Evolutionary conservation across 2,888 invertebrate genomes (phyloP).

Genomic region (Hemicrepidius hirtus): DNA sequence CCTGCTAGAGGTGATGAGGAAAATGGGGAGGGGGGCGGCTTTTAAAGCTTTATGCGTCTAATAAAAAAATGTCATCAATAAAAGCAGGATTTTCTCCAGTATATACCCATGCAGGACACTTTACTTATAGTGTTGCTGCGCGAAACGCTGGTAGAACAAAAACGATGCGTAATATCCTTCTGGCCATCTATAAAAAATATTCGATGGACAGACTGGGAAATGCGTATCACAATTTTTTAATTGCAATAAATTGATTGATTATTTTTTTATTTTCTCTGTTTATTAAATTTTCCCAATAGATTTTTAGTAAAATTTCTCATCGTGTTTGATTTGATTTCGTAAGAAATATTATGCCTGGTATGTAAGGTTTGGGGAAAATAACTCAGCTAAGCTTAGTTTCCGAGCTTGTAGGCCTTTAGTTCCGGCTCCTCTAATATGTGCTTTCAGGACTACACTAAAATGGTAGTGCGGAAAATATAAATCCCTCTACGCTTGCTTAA

Average conservation of each 20-base stretch:
- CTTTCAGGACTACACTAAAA: slow-evolving; percentile 39
- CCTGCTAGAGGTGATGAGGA: slow-evolving; percentile 22
- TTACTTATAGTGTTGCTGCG: slow-evolving; percentile 54
- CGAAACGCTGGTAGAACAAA: slow-evolving; percentile 60
- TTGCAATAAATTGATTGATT: not conserved
- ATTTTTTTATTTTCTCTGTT: no score
- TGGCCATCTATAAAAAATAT: slow-evolving; percentile 31
- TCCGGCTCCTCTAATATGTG: slow-evolving; percentile 39
- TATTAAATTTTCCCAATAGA: not conserved
- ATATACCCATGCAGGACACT: slow-evolving; percentile 55
- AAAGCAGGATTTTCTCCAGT: not conserved
- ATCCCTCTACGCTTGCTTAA: slow-evolving; percentile 31
- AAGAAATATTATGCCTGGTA: not conserved
- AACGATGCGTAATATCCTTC: slow-evolving; percentile 43
- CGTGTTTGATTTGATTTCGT: slow-evolving; percentile 1
- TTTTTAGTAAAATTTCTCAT: not conserved
- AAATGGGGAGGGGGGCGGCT: no score
- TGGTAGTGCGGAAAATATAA: slow-evolving; percentile 38
- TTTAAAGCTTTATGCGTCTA: not conserved
- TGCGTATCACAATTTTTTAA: slow-evolving; percentile 61
- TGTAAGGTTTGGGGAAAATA: slow-evolving; percentile 33
- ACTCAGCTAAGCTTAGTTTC: slow-evolving; percentile 35
- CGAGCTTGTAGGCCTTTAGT: slow-evolving; percentile 18
- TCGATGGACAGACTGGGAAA: slow-evolving; percentile 61
- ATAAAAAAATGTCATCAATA: slow-evolving; percentile 4